Percentiles rank a stretch among this genome's conserved stretches.
phyloP scores from a whole-genome alignment of 2,113 vertebrate species.

The Acanthisitta chloris region DNA sequence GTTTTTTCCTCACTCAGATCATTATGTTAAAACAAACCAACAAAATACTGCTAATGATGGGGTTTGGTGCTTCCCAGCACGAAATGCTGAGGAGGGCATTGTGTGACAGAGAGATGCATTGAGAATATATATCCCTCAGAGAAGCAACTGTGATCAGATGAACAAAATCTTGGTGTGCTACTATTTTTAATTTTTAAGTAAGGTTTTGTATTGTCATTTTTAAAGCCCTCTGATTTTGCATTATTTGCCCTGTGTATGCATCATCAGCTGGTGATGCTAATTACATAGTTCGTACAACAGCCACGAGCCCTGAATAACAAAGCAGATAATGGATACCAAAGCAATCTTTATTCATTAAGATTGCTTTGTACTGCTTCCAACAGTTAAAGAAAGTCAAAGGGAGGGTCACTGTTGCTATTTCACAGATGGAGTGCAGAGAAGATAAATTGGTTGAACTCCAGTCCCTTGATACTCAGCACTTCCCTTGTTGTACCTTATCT shows the following conservation, averaged over 20 bases:
- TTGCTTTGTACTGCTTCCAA: slow-evolving; percentile 40
- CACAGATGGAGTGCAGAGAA: neutral
- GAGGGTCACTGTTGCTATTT: neutral
- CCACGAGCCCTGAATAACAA: neutral
- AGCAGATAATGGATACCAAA: slow-evolving; percentile 16
- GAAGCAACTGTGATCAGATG: neutral
- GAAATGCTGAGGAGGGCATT: neutral
- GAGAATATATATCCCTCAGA: neutral
- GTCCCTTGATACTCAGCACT: neutral
- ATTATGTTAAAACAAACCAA: slow-evolving; percentile 11
- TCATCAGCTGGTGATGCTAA: neutral
- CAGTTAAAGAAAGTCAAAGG: neutral
- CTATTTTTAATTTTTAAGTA: neutral
- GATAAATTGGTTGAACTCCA: slow-evolving; percentile 20
- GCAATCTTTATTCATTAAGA: neutral
- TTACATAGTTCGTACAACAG: neutral
- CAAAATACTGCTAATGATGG: slow-evolving; percentile 30
- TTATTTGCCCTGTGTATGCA: neutral
- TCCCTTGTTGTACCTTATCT: neutral
- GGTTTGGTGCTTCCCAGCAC: neutral
- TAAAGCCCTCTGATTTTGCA: slow-evolving; percentile 19
- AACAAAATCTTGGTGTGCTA: neutral
- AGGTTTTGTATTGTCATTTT: neutral
- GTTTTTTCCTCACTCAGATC: neutral
- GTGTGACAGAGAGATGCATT: neutral